Conservation (phyloP, 2,113 vertebrate genomes). For the Aplodontia rufa region DNA sequence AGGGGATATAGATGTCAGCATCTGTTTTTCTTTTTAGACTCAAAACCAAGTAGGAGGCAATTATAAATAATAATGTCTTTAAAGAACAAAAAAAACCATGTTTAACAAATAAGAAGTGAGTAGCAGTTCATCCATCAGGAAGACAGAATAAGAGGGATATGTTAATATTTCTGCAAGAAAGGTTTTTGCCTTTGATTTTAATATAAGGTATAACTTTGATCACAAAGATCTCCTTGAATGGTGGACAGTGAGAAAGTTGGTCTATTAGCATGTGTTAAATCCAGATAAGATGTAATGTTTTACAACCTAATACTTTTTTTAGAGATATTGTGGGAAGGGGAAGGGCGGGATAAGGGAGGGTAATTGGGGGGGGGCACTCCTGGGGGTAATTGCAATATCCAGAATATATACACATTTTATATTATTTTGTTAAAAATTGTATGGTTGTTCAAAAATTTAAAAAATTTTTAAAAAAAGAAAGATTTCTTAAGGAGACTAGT, state of each 20-base stretch:
- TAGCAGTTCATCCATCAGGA: neutral
- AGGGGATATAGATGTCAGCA: neutral
- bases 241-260: too few relatives aligned
- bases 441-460: too few relatives aligned
- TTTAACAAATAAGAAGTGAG: constrained; percentile 52
- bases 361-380: too few relatives aligned
- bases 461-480: too few relatives aligned
- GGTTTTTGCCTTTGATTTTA: constrained; percentile 25
- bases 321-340: too few relatives aligned
- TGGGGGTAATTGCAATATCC: too few relatives aligned
- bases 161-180: constrained; percentile 10
- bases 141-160: neutral
- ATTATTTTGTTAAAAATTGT: too few relatives aligned
- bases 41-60: neutral
- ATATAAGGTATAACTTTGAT: constrained; percentile 37
- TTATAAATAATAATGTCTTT: constrained; percentile 38
- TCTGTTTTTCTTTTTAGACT: constrained; percentile 5
- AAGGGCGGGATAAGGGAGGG: too few relatives aligned
- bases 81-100: neutral
- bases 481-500: constrained; percentile 23
- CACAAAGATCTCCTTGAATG: neutral
- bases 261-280: too few relatives aligned
- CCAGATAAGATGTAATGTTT: too few relatives aligned
- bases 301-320: too few relatives aligned
- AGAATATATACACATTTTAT: too few relatives aligned